Evolutionary conservation across 2,888 invertebrate genomes (phyloP), one percentile per base, ranked within the genome.

Genomic region (Griposia aprilina): DNA sequence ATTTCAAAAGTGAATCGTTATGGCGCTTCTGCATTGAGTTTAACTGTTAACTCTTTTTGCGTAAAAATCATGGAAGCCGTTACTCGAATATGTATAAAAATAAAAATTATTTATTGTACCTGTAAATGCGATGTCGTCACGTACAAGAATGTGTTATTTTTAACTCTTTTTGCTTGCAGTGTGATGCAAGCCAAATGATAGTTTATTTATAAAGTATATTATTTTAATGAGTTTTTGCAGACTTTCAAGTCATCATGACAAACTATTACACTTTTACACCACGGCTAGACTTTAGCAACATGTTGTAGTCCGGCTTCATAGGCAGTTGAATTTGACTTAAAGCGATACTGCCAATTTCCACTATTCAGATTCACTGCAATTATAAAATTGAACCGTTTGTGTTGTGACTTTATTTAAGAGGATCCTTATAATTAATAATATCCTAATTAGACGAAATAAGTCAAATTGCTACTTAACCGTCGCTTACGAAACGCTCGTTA

Each of bases 1-100:
- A 85, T 82, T 87, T 78, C 30, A 71, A 78, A 66, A 76, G 45
- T 72, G 78, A 74, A 76, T 87, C 66, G 87, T 85, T 84, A 85
- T 62, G 78, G 30, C 65, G 76, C 65, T 81, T 68, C 81, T 77
- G 67, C 70, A 80, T 70, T 72, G 74, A 45, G 57, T 72, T 76
- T 74, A 75, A 83, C 72, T 48, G 80, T 74, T 80, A 63, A 74
- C 7, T 50, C 74, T 63, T 69, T 73, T 74, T 20, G n/a, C 11
- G 30, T 15, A 71, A 73, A 72, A 52, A 65, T 15, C 45, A 26
- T 66, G 20, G 0, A 26, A 30, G 5, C 74, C 71, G 81, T 87
- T 87, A 75, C 45, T 69, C 66, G 69, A 84, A 76, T 63, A 73
- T 6, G 69, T 57, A 60, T 62, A 30, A 70, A 76, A 62, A 63